Base-by-base conservation (phyloP, 2,888 invertebrate genomes). In the Sinelater perroti region DNA sequence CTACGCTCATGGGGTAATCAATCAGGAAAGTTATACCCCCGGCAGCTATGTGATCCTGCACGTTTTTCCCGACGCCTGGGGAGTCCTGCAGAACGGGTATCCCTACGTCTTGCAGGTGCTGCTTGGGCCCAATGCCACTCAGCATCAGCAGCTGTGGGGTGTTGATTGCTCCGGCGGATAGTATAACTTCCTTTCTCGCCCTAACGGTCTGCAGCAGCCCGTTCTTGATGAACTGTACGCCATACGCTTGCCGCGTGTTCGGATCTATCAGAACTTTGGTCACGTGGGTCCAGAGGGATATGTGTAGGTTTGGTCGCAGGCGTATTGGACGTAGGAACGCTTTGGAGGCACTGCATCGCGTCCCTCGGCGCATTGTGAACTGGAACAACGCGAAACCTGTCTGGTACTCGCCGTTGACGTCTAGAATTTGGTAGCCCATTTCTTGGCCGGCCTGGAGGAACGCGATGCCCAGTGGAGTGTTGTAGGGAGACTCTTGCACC, bases 101-200 rank as follows among this genome's bases (percentile, higher is more conserved):
- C 0, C 89, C 89, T 6, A 89, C 82, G 63, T 90, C 85, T 60
- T 82, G 74, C 2, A 95, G 79, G 72, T 95, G 90, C n/a, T 83
- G 75, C 14, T 80, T 82, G 0, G 92, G 91, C 1, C 95, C 95
- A 1, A 97, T 80, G 0, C 98, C 98, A 20, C 75, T 75, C n/a
- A 98, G 80, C 91, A 97, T 90, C 53, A 99, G 82, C 6, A 98
- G 75, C 69, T 98, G 97, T 0, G 97, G 96, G 0, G 91, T 87
- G 64, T 89, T 95, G 58, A 99, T 88, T 0, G 97, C 89, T 0
- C 98, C 98, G 0, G 91, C 94, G 1, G 91, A 85, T 8, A 95
- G 74, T 58, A 96, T 91, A 0, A 96, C 90, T 78, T 93, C 93
- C 54, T 87, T 85, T 56, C 83, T 84, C 0, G 93, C 93, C 62